These are phyloP conservation scores for Camponotus fellah DNA, from an alignment of 2,888 invertebrate species.

Conservation along the genomic window DNA sequence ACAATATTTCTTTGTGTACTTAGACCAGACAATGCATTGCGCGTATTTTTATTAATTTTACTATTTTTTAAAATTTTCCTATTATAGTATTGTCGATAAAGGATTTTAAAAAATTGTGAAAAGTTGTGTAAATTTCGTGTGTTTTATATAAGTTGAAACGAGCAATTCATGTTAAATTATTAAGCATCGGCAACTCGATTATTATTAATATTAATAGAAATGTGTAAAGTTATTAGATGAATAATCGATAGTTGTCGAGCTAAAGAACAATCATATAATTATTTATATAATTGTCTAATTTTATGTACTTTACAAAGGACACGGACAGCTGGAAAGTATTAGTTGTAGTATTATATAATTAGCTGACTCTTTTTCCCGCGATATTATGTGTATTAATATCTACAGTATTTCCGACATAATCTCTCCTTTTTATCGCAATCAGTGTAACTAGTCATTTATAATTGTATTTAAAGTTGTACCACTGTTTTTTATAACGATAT, in stretches of 20 bases:
- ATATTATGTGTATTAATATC: constrained; percentile 27
- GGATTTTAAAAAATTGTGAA: not conserved
- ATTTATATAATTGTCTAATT: constrained; percentile 42
- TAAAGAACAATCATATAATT: constrained; percentile 24
- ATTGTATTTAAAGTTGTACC: constrained; percentile 47
- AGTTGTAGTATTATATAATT: constrained; percentile 42
- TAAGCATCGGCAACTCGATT: constrained; percentile 22
- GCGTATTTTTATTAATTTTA: not conserved
- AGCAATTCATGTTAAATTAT: constrained; percentile 19
- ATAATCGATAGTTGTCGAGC: constrained; percentile 9
- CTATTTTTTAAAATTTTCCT: not conserved
- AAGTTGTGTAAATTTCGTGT: constrained; percentile 16
- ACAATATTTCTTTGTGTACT: not conserved
- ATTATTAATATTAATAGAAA: constrained; percentile 27
- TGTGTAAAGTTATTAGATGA: constrained; percentile 15
- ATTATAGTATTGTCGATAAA: constrained; percentile 4
- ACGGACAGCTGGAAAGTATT: constrained; percentile 40
- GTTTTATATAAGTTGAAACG: constrained; percentile 13
- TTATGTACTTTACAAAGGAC: constrained; percentile 40
- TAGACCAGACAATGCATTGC: not conserved
- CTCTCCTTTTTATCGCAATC: constrained; percentile 43
- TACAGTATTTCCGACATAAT: constrained; percentile 44
- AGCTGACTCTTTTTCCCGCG: constrained; percentile 17
- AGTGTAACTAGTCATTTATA: constrained; percentile 51
- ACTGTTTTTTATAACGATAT: constrained; percentile 36